These are phyloP conservation scores for Bos indicus DNA, from an alignment of 2,113 vertebrate genomes.

Conservation along the genomic window DNA sequence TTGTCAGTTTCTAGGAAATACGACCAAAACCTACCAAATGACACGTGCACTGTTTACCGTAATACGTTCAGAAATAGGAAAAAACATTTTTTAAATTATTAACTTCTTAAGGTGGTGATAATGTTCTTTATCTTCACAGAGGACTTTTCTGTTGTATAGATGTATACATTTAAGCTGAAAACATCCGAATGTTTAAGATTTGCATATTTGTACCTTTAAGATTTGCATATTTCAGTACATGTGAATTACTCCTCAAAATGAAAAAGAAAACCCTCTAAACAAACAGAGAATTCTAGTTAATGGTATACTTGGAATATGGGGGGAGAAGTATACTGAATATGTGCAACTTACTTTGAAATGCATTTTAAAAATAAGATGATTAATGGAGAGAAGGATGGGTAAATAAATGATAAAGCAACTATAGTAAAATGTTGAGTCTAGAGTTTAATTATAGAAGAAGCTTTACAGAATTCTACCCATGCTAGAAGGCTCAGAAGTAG, in stretches of 20 bases:
- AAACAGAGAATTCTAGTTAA: not conserved
- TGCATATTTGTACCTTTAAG: not conserved
- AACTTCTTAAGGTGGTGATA: not conserved
- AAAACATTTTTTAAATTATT: not conserved
- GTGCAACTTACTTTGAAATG: not conserved
- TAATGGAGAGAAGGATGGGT: not conserved
- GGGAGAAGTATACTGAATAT: not conserved
- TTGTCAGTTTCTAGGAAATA: not conserved
- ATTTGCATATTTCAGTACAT: not conserved
- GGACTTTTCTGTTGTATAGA: not conserved
- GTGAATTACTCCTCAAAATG: not conserved
- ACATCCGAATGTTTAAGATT: not conserved
- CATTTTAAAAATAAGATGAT: conserved; percentile 4
- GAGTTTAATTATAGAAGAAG: conserved; percentile 5
- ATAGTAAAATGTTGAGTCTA: not conserved
- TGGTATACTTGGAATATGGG: not conserved
- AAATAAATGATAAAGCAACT: not conserved
- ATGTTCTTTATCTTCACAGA: not conserved
- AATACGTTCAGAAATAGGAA: not conserved
- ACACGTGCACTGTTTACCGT: not conserved
- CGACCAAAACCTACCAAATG: not conserved
- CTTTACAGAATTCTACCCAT: not conserved
- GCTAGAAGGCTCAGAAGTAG: not conserved
- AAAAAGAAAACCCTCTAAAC: not conserved
- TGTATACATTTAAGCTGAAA: not conserved